Evolutionary conservation across 2,113 vertebrate species (phyloP).

Genomic region (Strigops habroptila): DNA sequence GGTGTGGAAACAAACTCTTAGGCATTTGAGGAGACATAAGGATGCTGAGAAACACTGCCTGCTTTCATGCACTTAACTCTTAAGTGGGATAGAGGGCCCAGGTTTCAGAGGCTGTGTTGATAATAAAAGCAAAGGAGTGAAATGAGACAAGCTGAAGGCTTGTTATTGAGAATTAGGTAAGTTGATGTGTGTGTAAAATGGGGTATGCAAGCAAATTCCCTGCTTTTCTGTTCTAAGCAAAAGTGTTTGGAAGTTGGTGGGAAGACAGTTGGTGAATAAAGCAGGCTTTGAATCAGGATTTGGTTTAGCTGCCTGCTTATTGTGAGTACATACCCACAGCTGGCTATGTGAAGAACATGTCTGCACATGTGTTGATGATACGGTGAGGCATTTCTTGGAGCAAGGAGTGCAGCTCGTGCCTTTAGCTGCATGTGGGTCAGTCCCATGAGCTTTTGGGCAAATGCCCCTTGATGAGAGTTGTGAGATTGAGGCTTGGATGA

Average conservation of each 20-base stretch:
- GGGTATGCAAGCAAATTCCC: rapidly evolving
- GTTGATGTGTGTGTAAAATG: not conserved
- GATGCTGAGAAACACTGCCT: not conserved
- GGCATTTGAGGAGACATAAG: not conserved
- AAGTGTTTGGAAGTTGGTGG: not conserved
- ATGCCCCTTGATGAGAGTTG: not conserved
- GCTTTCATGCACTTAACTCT: not conserved
- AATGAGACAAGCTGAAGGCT: not conserved
- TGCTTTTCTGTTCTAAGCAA: not conserved
- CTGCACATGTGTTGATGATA: rapidly evolving
- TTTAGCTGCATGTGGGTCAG: rapidly evolving
- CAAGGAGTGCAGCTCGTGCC: not conserved
- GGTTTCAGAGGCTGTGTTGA: not conserved
- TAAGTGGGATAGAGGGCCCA: not conserved
- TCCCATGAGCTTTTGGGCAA: not conserved
- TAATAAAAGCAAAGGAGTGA: not conserved
- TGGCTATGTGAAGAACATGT: rapidly evolving
- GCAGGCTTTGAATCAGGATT: rapidly evolving
- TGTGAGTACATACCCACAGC: rapidly evolving
- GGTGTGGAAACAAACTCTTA: not conserved
- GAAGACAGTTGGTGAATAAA: not conserved
- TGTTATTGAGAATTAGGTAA: rapidly evolving
- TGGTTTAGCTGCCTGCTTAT: rapidly evolving
- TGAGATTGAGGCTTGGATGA: not conserved
- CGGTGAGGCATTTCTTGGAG: not conserved